Base-by-base conservation (phyloP, 2,888 invertebrate species). In the Drosophila heteroneura region DNA sequence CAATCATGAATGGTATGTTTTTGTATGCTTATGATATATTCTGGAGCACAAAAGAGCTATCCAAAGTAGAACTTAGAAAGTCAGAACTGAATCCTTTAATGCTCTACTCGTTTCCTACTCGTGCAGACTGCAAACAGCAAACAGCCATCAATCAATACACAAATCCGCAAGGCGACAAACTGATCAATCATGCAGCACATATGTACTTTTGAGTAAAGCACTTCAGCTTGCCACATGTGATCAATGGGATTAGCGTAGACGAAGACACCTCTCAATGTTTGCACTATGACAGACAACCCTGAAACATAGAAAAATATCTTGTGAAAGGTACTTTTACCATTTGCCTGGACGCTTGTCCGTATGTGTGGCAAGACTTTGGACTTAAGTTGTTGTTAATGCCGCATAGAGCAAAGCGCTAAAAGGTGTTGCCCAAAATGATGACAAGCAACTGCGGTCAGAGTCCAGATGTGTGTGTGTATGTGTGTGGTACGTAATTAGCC, bases 351-450 rank as follows among this genome's bases (percentile, higher is more conserved):
- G 44, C 33, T 53, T 7, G n/a, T 28, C 1, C 5, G 12, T 14
- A 39, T 57, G 51, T 61, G 61, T 70, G 58, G 41, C 53, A 47
- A 59, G 60, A 52, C 47, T 65, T 61, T 32, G 19, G 56, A 47
- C 81, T 77, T 70, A 70, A 78, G 82, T 70, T 79, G 82, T 70
- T 79, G 78, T 74, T 82, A 79, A 68, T 82, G 49, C n/a, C 26
- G 30, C 28, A 32, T 35, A 28, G 35, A 57, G 57, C 26, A 62
- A 58, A 65, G 52, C 64, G 37, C 67, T 52, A 53, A 79, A 77
- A 81, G 82, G 82, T 79, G 82, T 76, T 81, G 35, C 69, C 64
- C 77, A 66, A 76, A 73, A 57, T 54, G 64, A 57, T 65, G 64
- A 53, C 68, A 78, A 61, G 39, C 61, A 69, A 74, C 76, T 71